These are phyloP conservation scores for Acanthopleura granulata DNA, from an alignment of 2,888 invertebrate genomes.

Conservation along the genomic window DNA sequence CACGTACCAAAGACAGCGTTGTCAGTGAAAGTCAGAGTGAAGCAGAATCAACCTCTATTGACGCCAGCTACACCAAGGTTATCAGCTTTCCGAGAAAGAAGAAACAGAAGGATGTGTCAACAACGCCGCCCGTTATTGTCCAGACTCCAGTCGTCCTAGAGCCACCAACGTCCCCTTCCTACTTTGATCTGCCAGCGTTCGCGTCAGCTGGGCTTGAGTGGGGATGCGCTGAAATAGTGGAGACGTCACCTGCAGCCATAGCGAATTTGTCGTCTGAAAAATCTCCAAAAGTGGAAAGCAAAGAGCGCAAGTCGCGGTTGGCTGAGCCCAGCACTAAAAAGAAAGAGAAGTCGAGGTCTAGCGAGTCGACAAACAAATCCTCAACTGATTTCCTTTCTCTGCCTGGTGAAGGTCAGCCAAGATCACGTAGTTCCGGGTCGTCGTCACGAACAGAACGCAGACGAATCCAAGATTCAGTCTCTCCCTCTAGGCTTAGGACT, in stretches of 20 bases:
- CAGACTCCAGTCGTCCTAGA: neutral
- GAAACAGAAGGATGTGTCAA: neutral
- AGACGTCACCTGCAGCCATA: neutral
- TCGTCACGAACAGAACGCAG: neutral
- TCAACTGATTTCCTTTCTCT: neutral
- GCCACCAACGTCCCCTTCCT: neutral
- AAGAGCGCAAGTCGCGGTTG: neutral
- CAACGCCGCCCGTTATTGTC: neutral
- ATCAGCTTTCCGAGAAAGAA: neutral
- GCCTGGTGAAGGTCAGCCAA: neutral
- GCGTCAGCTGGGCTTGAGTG: neutral
- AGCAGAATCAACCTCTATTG: neutral
- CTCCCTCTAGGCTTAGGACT: neutral
- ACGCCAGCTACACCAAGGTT: neutral
- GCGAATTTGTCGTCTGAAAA: neutral
- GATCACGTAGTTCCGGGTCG: neutral
- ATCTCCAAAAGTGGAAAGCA: neutral
- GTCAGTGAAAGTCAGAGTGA: slow-evolving; percentile 9
- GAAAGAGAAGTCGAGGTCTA: neutral
- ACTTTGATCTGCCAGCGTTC: slow-evolving; percentile 11
- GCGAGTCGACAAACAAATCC: neutral
- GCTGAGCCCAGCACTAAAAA: neutral
- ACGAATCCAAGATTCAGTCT: neutral
- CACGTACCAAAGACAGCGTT: neutral
- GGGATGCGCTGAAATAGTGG: neutral